These are phyloP conservation scores for Coremacera marginata DNA, from an alignment of 2,888 invertebrate genomes.

Conservation along the genomic window DNA sequence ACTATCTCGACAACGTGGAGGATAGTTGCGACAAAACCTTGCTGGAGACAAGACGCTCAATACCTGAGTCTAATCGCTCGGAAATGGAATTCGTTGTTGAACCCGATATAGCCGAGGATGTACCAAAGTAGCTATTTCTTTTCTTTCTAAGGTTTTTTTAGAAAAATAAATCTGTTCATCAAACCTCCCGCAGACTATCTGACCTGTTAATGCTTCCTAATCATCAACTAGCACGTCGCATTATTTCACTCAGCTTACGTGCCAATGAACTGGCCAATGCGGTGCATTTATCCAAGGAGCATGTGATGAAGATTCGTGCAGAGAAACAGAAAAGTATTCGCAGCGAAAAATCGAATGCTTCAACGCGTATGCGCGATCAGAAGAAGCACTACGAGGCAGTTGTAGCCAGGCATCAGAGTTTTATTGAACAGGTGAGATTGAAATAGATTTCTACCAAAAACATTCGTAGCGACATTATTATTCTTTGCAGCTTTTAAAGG, in stretches of 20 bases:
- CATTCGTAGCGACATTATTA: neutral
- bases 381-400: conserved; percentile 81
- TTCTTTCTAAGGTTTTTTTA: conserved; percentile 37
- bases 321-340: conserved; percentile 67
- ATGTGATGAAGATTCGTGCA: conserved; percentile 65
- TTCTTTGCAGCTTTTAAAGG: conserved; percentile 76
- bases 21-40: conserved; percentile 68
- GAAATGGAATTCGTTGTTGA: conserved; percentile 68
- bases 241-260: conserved; percentile 65
- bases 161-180: no score
- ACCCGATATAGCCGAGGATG: conserved; percentile 68
- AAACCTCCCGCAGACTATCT: conserved; percentile 56
- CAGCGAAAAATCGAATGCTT: conserved; percentile 67
- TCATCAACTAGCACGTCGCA: conserved; percentile 67
- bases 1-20: conserved; percentile 68
- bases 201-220: conserved; percentile 69
- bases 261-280: conserved; percentile 69
- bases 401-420: conserved; percentile 83
- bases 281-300: conserved; percentile 67
- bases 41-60: conserved; percentile 65
- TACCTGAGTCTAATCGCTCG: conserved; percentile 65
- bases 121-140: conserved; percentile 70
- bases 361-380: conserved; percentile 72
- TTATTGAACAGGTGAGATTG: conserved; percentile 80
- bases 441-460: neutral